Evolutionary conservation across 2,888 invertebrate genomes (phyloP).

Genomic region (Polyommatus icarus): DNA sequence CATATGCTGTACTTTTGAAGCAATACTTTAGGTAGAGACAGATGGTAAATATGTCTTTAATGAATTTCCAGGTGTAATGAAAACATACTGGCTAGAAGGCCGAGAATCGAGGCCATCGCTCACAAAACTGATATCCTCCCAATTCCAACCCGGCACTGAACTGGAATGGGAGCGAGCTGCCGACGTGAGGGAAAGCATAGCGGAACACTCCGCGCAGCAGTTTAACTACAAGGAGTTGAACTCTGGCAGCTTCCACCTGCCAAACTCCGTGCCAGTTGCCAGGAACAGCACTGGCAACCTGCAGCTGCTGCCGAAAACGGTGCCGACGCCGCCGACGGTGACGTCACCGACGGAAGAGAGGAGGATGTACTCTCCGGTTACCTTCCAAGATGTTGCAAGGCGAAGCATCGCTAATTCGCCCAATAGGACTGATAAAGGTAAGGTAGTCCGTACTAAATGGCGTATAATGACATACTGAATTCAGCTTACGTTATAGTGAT

Average conservation of each 20-base stretch:
- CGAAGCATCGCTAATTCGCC: slow-evolving; percentile 89
- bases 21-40: not conserved
- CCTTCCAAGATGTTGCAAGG: slow-evolving; percentile 90
- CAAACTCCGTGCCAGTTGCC: slow-evolving; percentile 56
- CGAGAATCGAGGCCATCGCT: slow-evolving; percentile 83
- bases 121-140: slow-evolving; percentile 66
- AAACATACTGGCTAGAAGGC: slow-evolving; percentile 92
- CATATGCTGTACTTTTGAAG: not conserved
- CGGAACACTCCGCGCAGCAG: slow-evolving; percentile 68
- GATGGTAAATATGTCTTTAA: not conserved
- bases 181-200: slow-evolving; percentile 70
- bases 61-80: slow-evolving; percentile 83
- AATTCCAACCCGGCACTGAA: slow-evolving; percentile 65
- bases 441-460: slow-evolving; percentile 46
- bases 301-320: slow-evolving; percentile 46
- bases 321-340: slow-evolving; percentile 51
- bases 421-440: slow-evolving; percentile 66
- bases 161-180: slow-evolving; percentile 73
- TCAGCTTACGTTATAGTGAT: no score
- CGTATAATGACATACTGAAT: no score
- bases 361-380: slow-evolving; percentile 90
- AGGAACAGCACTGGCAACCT: slow-evolving; percentile 49
- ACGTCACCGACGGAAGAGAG: slow-evolving; percentile 82
- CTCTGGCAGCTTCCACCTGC: slow-evolving; percentile 45
- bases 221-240: slow-evolving; percentile 53